Conservation (phyloP, 2,113 vertebrate genomes). For the Ammodramus savannarum region DNA sequence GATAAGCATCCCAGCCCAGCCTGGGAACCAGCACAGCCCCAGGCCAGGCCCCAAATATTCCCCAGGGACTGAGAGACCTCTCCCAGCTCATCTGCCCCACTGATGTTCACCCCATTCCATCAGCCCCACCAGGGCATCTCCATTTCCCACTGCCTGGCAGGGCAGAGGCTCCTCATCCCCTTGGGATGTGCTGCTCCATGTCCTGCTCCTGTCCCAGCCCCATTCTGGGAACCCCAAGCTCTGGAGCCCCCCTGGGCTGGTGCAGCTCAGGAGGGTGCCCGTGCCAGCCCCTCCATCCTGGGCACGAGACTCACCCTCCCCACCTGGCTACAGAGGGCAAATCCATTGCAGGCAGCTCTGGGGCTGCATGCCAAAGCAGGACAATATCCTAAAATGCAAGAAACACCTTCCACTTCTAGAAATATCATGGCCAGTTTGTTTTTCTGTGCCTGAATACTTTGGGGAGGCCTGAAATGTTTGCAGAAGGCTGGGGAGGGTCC, state of each 20-base stretch:
- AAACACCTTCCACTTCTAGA: neutral
- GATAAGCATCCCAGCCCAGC: neutral
- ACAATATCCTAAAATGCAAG: neutral
- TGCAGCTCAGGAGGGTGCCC: neutral
- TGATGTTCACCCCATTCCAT: neutral
- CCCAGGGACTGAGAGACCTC: neutral
- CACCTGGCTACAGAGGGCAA: neutral
- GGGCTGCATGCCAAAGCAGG: neutral
- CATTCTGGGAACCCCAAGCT: neutral
- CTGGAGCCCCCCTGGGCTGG: neutral
- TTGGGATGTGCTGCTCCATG: neutral
- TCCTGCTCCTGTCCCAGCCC: neutral
- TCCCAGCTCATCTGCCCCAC: neutral
- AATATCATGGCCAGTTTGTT: neutral
- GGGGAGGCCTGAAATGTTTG: neutral
- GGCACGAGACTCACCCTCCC: neutral
- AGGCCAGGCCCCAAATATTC: neutral
- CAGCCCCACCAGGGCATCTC: neutral
- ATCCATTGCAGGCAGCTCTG: neutral
- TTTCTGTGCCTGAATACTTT: neutral
- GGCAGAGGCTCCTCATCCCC: neutral
- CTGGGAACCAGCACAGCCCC: neutral
- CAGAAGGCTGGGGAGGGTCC: neutral
- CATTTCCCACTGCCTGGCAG: accelerated
- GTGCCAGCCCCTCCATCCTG: neutral